Percentiles rank a stretch among this genome's conserved stretches.
phyloP scores from a whole-genome alignment of 2,113 vertebrate genomes.

The Struthidea cinerea region DNA sequence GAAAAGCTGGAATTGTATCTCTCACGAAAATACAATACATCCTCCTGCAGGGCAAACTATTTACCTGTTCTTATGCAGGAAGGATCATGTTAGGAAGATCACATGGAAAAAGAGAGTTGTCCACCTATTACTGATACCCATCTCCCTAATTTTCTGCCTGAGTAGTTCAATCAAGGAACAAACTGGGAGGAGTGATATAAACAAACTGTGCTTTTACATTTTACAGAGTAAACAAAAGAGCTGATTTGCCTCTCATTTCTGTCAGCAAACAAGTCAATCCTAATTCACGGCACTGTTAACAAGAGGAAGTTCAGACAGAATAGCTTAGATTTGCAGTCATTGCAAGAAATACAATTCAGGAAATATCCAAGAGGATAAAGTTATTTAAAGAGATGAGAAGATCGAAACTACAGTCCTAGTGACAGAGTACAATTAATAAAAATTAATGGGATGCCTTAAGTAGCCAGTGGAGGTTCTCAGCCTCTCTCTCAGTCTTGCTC shows the following conservation, averaged over 20 bases:
- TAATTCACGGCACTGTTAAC: background rate
- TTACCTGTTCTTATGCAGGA: background rate
- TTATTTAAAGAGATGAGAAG: background rate
- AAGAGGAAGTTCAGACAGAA: background rate
- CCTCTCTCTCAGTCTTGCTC: background rate
- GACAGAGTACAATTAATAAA: background rate
- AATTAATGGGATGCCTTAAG: background rate
- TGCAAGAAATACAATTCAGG: background rate
- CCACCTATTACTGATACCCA: background rate
- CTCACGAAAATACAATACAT: background rate
- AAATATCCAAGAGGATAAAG: background rate
- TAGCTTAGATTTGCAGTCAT: background rate
- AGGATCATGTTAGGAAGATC: background rate
- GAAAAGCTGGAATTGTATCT: background rate
- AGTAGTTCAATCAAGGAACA: background rate
- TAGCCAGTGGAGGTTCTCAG: background rate
- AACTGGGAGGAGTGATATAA: background rate
- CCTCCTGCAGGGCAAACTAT: background rate
- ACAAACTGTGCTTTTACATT: background rate
- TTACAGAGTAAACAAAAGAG: background rate
- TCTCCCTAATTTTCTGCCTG: background rate
- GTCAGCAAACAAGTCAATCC: background rate
- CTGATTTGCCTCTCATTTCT: background rate
- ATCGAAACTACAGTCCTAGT: background rate
- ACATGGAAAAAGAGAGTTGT: background rate